Evolutionary conservation across 2,113 vertebrate genomes (phyloP), one percentile per base, ranked within the genome.

Genomic region (Cryptotis parvus): DNA sequence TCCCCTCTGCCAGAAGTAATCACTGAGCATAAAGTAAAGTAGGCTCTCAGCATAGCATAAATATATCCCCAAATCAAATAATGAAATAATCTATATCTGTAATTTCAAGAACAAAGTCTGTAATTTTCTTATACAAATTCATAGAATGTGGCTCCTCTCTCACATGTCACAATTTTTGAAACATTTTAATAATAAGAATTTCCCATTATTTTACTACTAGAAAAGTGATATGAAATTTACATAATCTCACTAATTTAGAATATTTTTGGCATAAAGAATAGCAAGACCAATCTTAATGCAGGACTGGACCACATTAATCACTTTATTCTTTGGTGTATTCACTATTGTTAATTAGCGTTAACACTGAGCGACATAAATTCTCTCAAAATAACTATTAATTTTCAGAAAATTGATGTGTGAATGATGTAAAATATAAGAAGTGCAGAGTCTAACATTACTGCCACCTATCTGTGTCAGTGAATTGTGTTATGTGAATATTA

Each of bases 321-420:
- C 37, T 55, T 84, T 39, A 63, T 49, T 61, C 18, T 31, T 11
- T 43, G 6, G 26, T 37, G 0, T 61, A 37, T n/a, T 43, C 24
- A 68, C 12, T 74, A 37, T 10, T 63, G 3, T 66, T 43, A 84
- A 49, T 9, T 85, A 45, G 45, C 12, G 78, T 66, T 65, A 6
- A 58, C 5, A 79, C 0, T 11, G 10, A 8, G 3, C 33, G 20
- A 61, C 14, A 86, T 69, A 68, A 72, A 74, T 55, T 68, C 9
- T 84, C 37, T 68, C 69, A 12, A 85, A 6, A 26, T 85, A 65
- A 58, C 84, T 76, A 68, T 87, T 91, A 70, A 77, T 74, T 92
- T 83, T 11, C 4, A 83, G 2, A 78, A 90, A 82, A 52, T 90
- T 8, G 49, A 76, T 90, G 80, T 49, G 9, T 70, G 20, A 61